Base-by-base conservation (phyloP, 1,140 invertebrate genomes). In the Zaprionus gabonicus region DNA sequence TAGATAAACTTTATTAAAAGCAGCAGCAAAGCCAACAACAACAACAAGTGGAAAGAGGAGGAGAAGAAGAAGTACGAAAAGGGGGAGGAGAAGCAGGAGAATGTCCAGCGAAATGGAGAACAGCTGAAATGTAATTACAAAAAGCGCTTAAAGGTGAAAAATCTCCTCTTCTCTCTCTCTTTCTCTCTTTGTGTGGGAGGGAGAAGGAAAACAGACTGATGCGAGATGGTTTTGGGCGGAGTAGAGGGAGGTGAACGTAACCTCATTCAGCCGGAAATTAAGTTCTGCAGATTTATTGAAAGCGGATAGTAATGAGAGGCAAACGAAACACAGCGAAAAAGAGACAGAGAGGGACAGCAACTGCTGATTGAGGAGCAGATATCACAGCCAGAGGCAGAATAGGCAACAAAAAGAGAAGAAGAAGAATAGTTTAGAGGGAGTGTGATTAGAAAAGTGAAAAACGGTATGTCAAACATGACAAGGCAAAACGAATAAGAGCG, bases 241-340 rank as follows among this genome's bases (percentile, higher is more conserved):
- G 23, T 23, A 23, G 66, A 67, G 25, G 15, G 20, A 36, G 13
- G 20, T n/a, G 20, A 84, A 71, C 46, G 71, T 79, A 76, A 69
- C 76, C 81, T 91, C 85, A 85, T 87, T 92, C 88, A 83, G 82
- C 84, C 91, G 91, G 91, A 92, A 92, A 92, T 92, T 92, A 92
- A 92, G 85, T 92, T 92, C 81, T 80, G 75, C 72, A 92, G 91
- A 92, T 92, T 92, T 92, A 92, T 92, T 92, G 91, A 92, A 88
- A 92, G 81, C 91, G 91, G 91, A 92, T 90, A 92, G 87, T 91
- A 91, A 88, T 88, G 84, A 90, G 83, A 86, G 82, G 71, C 65
- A 38, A 66, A 65, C 59, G 34, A 23, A 51, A 66, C 23, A 62
- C 67, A 78, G 53, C 15, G 51, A 64, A 25, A 51, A 25, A 27